phyloP scores from a whole-genome alignment of 1,140 invertebrate species.

The Acromyrmex echinatior region DNA sequence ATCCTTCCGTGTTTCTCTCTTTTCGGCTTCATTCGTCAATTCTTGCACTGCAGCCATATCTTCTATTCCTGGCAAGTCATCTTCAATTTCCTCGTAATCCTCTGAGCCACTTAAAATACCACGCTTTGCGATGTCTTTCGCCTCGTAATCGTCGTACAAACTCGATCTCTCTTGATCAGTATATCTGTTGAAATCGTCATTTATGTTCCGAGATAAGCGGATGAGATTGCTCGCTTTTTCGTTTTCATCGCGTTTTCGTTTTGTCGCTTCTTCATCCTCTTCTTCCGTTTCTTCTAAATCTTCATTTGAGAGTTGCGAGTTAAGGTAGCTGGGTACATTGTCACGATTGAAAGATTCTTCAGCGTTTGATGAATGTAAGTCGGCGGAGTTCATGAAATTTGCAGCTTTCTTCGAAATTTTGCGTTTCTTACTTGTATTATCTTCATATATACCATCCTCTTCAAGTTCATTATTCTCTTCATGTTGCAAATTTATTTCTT shows the following conservation, averaged over 20 bases:
- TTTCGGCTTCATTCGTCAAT: not conserved
- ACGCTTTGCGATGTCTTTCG: slow-evolving; percentile 73
- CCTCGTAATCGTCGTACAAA: slow-evolving; percentile 67
- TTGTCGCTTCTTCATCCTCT: slow-evolving; percentile 23
- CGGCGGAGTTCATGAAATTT: not conserved
- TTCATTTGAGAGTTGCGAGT: not conserved
- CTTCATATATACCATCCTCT: not conserved
- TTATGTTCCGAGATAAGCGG: not conserved
- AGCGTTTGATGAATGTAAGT: not conserved
- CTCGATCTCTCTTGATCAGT: slow-evolving; percentile 62
- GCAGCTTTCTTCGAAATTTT: not conserved
- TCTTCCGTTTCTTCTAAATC: slow-evolving; percentile 51
- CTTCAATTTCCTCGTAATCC: slow-evolving; percentile 71
- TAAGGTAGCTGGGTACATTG: not conserved
- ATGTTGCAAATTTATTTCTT: not conserved
- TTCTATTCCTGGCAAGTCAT: not conserved
- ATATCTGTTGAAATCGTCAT: slow-evolving; percentile 36
- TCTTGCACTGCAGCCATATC: slow-evolving; percentile 3
- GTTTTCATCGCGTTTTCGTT: slow-evolving; percentile 22
- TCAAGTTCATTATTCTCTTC: not conserved
- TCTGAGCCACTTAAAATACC: slow-evolving; percentile 57
- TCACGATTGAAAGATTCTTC: slow-evolving; percentile 1
- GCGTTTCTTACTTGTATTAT: not conserved
- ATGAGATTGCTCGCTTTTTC: slow-evolving; percentile 8
- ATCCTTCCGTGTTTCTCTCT: not conserved